phyloP scores from a whole-genome alignment of 2,888 invertebrate species.

The Phania funesta region DNA sequence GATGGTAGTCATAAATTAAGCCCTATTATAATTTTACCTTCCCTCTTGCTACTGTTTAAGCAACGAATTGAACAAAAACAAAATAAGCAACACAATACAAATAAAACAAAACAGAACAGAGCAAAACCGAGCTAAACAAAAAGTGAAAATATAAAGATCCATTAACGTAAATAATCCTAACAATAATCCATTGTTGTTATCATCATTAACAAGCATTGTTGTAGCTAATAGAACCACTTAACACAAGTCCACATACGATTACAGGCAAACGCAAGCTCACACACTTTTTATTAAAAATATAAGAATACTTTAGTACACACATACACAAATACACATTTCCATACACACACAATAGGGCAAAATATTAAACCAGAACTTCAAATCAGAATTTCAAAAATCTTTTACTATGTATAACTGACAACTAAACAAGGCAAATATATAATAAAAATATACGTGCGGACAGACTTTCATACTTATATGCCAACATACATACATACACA shows the following conservation, averaged over 20 bases:
- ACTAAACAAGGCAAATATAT: too few relatives aligned
- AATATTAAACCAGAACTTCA: constrained; percentile 28
- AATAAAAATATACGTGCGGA: background rate
- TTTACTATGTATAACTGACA: constrained; percentile 10
- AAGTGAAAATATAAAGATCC: constrained; percentile 38
- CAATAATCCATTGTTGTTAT: constrained; percentile 43
- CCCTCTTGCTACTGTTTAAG: background rate
- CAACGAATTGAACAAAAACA: background rate
- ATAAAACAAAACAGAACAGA: background rate
- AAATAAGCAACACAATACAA: background rate
- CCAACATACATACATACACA: background rate
- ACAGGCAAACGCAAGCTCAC: background rate
- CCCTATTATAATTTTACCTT: constrained; percentile 46
- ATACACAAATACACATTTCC: background rate
- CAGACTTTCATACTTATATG: background rate
- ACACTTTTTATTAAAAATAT: background rate
- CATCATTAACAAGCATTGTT: constrained; percentile 37
- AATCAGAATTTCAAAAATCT: constrained; percentile 35
- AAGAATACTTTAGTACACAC: too few relatives aligned
- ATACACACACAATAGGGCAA: too few relatives aligned
- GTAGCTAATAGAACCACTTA: constrained; percentile 52
- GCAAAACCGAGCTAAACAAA: constrained; percentile 7
- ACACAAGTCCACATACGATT: background rate
- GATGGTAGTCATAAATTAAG: constrained; percentile 17
- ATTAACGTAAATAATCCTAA: constrained; percentile 50